These are phyloP conservation scores for Merops nubicus DNA, from an alignment of 2,113 vertebrate genomes.

Conservation along the genomic window DNA sequence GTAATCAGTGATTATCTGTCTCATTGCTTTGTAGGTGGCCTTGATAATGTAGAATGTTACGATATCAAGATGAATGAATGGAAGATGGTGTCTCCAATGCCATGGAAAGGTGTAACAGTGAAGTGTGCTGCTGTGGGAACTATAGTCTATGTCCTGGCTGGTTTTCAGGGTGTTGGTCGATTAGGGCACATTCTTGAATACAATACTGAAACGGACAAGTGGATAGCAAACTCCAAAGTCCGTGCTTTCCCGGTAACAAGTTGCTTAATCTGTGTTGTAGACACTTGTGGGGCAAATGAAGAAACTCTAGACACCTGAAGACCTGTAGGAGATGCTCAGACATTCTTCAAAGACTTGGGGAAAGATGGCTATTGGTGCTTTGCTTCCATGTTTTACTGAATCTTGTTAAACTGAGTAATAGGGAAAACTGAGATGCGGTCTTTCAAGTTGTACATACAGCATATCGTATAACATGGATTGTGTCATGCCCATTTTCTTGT, in stretches of 20 bases:
- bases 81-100: slow-evolving; percentile 92
- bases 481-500: slow-evolving; percentile 39
- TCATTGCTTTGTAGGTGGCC: slow-evolving; percentile 83
- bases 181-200: slow-evolving; percentile 95
- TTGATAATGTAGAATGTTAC: slow-evolving; percentile 95
- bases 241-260: slow-evolving; percentile 96
- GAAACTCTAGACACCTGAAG: slow-evolving; percentile 85
- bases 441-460: slow-evolving; percentile 45
- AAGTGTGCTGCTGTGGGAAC: slow-evolving; percentile 94
- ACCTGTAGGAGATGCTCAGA: background rate
- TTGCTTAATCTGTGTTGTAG: slow-evolving; percentile 95
- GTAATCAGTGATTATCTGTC: slow-evolving; percentile 21
- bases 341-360: slow-evolving; percentile 52
- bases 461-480: slow-evolving; percentile 49
- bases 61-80: slow-evolving; percentile 93
- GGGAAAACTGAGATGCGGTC: slow-evolving; percentile 29
- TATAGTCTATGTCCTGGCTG: slow-evolving; percentile 92
- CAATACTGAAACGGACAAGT: slow-evolving; percentile 93
- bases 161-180: slow-evolving; percentile 95
- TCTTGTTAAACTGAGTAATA: slow-evolving; percentile 31
- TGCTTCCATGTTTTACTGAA: slow-evolving; percentile 57
- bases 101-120: slow-evolving; percentile 94
- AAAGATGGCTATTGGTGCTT: slow-evolving; percentile 51
- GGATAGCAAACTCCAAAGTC: slow-evolving; percentile 92
- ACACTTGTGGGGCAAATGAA: slow-evolving; percentile 96